These are phyloP conservation scores for Gymnobelideus leadbeateri DNA, from an alignment of 2,113 vertebrate species.

Conservation along the genomic window DNA sequence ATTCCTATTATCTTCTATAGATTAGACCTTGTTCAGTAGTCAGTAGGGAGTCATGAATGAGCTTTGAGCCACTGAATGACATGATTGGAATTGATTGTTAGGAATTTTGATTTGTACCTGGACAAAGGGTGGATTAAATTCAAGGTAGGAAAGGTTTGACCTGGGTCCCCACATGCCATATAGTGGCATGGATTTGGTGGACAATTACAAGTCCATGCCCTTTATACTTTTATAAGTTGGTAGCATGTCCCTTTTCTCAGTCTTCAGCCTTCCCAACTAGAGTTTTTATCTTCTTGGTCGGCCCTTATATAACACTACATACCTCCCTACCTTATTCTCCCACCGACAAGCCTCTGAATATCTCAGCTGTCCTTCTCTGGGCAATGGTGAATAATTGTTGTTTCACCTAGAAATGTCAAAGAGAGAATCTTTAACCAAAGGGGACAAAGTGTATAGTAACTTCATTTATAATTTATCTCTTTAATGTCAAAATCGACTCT, in stretches of 20 bases:
- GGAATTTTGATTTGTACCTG: background rate
- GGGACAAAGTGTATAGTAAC: background rate
- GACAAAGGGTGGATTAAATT: background rate
- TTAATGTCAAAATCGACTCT: background rate
- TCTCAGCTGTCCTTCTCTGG: background rate
- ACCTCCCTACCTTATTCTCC: background rate
- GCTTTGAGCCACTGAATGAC: slow-evolving; percentile 1
- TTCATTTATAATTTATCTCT: slow-evolving; percentile 1
- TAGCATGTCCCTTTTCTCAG: background rate
- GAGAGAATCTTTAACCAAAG: background rate
- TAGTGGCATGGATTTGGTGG: background rate
- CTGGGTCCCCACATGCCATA: background rate
- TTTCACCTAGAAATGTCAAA: background rate
- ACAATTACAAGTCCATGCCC: background rate
- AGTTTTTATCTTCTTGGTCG: background rate
- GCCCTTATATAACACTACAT: background rate
- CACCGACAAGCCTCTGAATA: background rate
- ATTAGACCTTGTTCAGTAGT: background rate
- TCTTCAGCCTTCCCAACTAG: background rate
- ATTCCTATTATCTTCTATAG: background rate
- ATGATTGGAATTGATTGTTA: background rate
- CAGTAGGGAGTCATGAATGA: background rate
- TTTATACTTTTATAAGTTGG: background rate
- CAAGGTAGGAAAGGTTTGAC: background rate
- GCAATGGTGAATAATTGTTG: background rate